Evolutionary conservation across 2,113 vertebrate species (phyloP), one percentile per base, ranked within the genome.

Genomic region (Aphyosemion australe): DNA sequence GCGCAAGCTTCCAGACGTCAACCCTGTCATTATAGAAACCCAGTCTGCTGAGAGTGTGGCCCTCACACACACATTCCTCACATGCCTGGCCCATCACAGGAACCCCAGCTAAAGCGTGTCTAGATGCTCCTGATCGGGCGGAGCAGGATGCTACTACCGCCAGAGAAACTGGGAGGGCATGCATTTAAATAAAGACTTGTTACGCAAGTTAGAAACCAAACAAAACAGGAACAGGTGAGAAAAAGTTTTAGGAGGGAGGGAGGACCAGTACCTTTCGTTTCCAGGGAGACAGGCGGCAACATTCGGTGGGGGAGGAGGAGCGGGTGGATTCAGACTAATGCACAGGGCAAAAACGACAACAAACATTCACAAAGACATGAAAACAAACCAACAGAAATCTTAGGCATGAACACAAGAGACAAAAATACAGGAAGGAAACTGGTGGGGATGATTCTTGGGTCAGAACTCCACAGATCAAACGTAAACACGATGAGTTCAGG

Each of bases 211-310:
- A 79, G 45, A 41, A 39, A 34, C 31, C 52, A 57, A 26, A 67
- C 57, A 34, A 21, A 26, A 61, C 46, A 31, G 34, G 61, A 20
- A 61, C 49, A 78, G 26, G 72, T 68, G 79, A 76, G 69, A 56
- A n/a, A 8, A 16, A 18, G 65, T 9, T 62, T 69, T 53, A 77
- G 67, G n/a, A 19, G 15, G 46, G 58, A 41, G 48, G 72, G 65
- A 37, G 51, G 53, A 74, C 58, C 65, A 94, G 90, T 98, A 98
- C 97, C 96, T 99, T 97, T 98, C 95, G 95, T 94, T 94, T 98
- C 96, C 96, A 96, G 74, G 95, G 96, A 85, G 95, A 93, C 93
- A 98, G 95, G 93, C 93, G 95, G 92, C 97, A 99, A 95, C 97
- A 99, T 90, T 98, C 95, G 91, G 93, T 92, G 80, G 95, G 95